Base-by-base conservation (phyloP, 2,113 vertebrate genomes). In the Formicarius rufipectus region DNA sequence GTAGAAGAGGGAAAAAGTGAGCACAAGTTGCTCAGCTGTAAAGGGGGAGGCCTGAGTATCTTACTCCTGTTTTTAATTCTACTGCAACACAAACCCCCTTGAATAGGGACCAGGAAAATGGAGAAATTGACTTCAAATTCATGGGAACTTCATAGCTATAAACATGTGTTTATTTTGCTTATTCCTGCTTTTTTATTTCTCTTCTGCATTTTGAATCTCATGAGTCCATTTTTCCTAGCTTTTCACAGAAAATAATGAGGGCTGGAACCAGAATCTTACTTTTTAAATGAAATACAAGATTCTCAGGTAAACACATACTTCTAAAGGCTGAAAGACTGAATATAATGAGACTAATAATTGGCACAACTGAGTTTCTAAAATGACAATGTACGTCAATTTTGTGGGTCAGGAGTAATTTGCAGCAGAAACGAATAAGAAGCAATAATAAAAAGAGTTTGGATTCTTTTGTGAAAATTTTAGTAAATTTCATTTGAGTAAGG, bases 321-420 rank as follows among this genome's bases (percentile, higher is more conserved):
- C 67, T 85, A 74, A 39, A 15, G 69, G 44, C 52, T 88, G 82
- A 62, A 82, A 80, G 42, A 71, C 10, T 17, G 58, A 39, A 85
- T 59, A 47, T 95, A 87, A 63, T 50, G 45, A 91, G 74, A 86
- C 39, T 85, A 66, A 83, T 77, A 83, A 67, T 47, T 77, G 55
- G 33, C 39, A 86, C 33, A 91, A 71, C 63, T 73, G 58, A 91
- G 80, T 96, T 96, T 42, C 55, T 94, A 79, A 75, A 20, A 39
- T 84, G 69, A 82, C 49, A 73, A 68, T 87, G 37, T 76, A 35
- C 50, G 33, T 63, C 56, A 83, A 44, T 47, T 88, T 68, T 84
- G 87, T 95, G 45, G 59, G 60, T 69, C 71, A 93, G 83, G 79
- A 90, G 91, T 93, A 59, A 75, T 69, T 78, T 90, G 90, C 44